phyloP scores from a whole-genome alignment of 2,888 invertebrate species.

The Ecdyonurus torrentis region DNA sequence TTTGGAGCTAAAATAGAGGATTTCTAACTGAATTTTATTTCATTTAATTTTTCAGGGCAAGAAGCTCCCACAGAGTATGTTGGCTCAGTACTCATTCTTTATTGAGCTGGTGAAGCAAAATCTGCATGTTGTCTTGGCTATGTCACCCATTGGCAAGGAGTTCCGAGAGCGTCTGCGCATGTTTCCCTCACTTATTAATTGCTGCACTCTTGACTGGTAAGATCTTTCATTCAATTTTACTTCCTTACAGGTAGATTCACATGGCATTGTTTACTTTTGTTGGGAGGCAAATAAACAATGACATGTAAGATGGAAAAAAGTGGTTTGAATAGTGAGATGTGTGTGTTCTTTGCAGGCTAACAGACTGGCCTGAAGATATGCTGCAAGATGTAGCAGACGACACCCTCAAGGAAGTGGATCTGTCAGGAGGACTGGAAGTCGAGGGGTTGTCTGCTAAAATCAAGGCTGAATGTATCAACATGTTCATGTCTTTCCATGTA shows the following conservation, averaged over 20 bases:
- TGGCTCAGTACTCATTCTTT: constrained; percentile 75
- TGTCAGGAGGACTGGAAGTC: constrained; percentile 62
- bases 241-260: background rate
- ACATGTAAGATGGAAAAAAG: no score
- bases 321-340: constrained; percentile 3
- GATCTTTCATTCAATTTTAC: background rate
- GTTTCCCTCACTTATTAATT: constrained; percentile 91
- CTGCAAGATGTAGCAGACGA: constrained; percentile 68
- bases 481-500: constrained; percentile 77
- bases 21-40: no score
- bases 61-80: constrained; percentile 67
- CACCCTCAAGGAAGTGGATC: constrained; percentile 45
- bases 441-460: constrained; percentile 45
- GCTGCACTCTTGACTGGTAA: constrained; percentile 91
- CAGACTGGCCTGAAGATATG: constrained; percentile 83
- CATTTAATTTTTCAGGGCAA: constrained; percentile 47
- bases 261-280: background rate
- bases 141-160: constrained; percentile 85
- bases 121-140: constrained; percentile 72
- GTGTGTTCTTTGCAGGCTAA: constrained; percentile 34
- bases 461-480: constrained; percentile 46
- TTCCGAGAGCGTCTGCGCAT: constrained; percentile 72
- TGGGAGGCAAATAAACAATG: background rate
- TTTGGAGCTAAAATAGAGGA: no score
- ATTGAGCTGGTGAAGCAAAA: constrained; percentile 71